Percentiles rank a stretch among this genome's conserved stretches.
Conservation (phyloP, 2,888 invertebrate genomes). For the Oligia strigilis region DNA sequence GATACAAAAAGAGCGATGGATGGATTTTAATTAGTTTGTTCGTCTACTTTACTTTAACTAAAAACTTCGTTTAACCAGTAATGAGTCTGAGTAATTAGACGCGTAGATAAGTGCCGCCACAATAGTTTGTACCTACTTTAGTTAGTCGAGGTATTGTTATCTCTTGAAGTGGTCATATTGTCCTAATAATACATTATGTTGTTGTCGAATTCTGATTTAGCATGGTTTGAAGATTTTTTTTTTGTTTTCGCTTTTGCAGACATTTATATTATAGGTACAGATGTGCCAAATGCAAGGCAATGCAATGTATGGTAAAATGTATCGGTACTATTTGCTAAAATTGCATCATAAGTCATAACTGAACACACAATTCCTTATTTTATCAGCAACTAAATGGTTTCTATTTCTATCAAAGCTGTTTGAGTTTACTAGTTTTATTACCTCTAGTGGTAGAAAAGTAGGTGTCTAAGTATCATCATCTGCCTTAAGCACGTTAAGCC, state of each 20-base stretch:
- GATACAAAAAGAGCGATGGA: constrained; percentile 4
- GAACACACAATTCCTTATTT: too few species aligned
- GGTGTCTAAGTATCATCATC: too few species aligned
- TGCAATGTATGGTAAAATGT: background rate
- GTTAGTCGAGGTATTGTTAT: constrained; percentile 38
- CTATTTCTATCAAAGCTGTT: background rate
- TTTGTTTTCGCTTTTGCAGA: background rate
- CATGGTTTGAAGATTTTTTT: background rate
- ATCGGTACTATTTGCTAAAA: background rate
- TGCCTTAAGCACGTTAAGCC: too few species aligned
- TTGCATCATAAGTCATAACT: background rate
- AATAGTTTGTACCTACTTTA: constrained; percentile 42
- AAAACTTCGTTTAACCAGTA: constrained; percentile 48
- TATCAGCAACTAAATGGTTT: background rate
- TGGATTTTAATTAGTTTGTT: background rate
- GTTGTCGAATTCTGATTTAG: background rate
- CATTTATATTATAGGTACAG: background rate
- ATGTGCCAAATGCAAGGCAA: background rate
- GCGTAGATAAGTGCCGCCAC: constrained; percentile 59
- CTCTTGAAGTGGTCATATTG: constrained; percentile 19
- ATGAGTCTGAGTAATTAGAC: constrained; percentile 69
- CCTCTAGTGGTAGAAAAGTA: background rate
- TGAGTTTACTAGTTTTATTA: background rate
- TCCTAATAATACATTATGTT: constrained; percentile 28
- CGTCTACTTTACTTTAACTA: background rate